A percentile compares a stretch with the other conserved stretches of the same genome.
phyloP scores from a whole-genome alignment of 2,113 vertebrate genomes.

The Collichthys lucidus region DNA sequence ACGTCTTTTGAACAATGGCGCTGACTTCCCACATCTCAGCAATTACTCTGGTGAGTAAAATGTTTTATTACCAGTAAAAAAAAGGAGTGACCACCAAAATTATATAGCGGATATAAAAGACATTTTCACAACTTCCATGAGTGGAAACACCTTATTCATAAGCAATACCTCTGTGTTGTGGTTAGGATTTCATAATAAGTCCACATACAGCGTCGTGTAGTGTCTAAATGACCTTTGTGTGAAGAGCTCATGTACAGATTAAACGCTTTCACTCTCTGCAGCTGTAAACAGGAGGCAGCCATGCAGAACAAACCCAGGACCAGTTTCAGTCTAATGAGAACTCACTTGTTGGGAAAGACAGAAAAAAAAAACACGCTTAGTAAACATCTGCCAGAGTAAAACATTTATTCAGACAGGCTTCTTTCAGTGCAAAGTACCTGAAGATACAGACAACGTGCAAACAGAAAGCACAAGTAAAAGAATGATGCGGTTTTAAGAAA shows the following conservation, averaged over 20 bases:
- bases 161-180: not conserved
- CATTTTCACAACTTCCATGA: not conserved
- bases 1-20: no score
- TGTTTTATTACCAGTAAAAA: not conserved
- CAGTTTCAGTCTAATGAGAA: conserved; percentile 38
- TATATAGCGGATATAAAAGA: not conserved
- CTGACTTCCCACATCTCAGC: not conserved
- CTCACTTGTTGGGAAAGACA: not conserved
- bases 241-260: conserved; percentile 20
- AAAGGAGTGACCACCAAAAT: not conserved
- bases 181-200: conserved; percentile 10
- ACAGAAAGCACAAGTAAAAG: not conserved
- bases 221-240: conserved; percentile 33
- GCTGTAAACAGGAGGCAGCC: conserved; percentile 48
- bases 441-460: not conserved
- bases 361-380: conserved; percentile 28
- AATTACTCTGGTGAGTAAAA: not conserved
- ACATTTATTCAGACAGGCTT: conserved; percentile 51
- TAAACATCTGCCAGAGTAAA: conserved; percentile 31
- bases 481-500: conserved; percentile 8
- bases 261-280: conserved; percentile 47
- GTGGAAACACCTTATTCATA: conserved; percentile 13
- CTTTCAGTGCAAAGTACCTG: conserved; percentile 7
- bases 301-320: conserved; percentile 45
- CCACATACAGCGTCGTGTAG: not conserved